A percentile compares a stretch with the other conserved stretches of the same genome.
phyloP scores from a whole-genome alignment of 2,113 vertebrate genomes.

The Herpailurus yagouaroundi region DNA sequence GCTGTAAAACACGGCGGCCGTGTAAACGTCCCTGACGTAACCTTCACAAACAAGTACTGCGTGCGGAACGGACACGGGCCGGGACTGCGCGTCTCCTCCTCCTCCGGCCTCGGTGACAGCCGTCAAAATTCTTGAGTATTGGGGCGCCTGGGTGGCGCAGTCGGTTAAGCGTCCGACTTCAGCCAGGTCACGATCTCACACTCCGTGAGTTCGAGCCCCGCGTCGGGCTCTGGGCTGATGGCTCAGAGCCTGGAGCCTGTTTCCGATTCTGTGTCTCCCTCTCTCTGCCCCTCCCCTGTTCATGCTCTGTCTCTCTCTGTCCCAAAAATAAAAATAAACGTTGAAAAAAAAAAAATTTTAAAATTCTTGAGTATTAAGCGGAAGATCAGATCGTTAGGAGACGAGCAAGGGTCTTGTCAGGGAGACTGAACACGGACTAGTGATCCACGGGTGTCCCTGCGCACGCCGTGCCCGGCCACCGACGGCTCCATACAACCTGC shows the following conservation, averaged over 20 bases:
- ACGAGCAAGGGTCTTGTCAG: not conserved
- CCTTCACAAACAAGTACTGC: too few species aligned
- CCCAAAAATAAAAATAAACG: too few species aligned
- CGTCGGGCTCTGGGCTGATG: too few species aligned
- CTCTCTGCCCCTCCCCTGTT: too few species aligned
- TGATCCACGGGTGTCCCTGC: not conserved
- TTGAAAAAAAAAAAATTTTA: too few species aligned
- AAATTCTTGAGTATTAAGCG: not conserved
- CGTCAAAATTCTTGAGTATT: not conserved
- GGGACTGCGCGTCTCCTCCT: not conserved
- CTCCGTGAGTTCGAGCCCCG: too few species aligned
- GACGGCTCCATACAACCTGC: rapidly evolving
- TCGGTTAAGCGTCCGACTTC: too few species aligned
- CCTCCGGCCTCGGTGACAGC: not conserved
- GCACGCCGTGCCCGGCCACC: rapidly evolving
- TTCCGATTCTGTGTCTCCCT: too few species aligned
- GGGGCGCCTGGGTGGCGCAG: too few species aligned
- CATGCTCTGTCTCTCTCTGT: too few species aligned
- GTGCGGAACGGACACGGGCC: not conserved
- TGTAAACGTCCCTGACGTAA: not conserved
- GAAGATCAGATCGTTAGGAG: not conserved
- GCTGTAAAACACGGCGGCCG: not conserved
- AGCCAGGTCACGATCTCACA: too few species aligned
- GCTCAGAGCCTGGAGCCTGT: too few species aligned
- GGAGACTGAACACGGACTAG: rapidly evolving